Evolutionary conservation across 2,888 invertebrate species (phyloP).

Genomic region (Acronicta leporina): DNA sequence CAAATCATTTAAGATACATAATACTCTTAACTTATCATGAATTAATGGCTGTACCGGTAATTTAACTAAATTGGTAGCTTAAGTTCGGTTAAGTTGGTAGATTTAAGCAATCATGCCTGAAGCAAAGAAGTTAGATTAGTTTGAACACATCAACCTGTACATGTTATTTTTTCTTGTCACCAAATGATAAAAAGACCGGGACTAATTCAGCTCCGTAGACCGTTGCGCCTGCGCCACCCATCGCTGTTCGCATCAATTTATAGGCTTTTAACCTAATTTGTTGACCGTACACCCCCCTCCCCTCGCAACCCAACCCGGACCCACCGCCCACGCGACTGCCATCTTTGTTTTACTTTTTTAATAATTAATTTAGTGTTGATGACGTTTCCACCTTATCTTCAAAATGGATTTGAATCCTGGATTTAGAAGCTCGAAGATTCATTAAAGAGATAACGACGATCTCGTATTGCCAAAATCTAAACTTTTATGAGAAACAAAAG

Average conservation of each 20-base stretch:
- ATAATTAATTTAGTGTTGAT: conserved; percentile 76
- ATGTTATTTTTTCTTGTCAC: conserved; percentile 81
- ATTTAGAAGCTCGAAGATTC: conserved; percentile 70
- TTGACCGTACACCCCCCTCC: conserved; percentile 67
- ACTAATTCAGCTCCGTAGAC: conserved; percentile 83
- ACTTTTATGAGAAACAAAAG: conserved; percentile 68
- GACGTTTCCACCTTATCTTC: conserved; percentile 67
- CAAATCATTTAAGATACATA: no score
- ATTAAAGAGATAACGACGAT: conserved; percentile 68
- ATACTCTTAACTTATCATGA: no score
- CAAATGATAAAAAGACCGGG: conserved; percentile 83
- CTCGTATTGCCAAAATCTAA: conserved; percentile 65
- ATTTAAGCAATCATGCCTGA: no score
- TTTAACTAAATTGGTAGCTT: no score
- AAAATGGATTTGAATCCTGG: conserved; percentile 70
- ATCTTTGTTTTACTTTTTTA: conserved; percentile 67
- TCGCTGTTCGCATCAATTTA: conserved; percentile 85
- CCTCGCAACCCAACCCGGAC: conserved; percentile 44
- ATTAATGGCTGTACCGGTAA: no score
- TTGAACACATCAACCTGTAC: conserved; percentile 72
- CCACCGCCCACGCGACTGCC: conserved; percentile 70
- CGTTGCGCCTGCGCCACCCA: conserved; percentile 83
- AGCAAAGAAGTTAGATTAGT: background rate
- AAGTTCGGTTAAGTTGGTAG: no score
- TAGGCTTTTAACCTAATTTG: conserved; percentile 89